phyloP scores from a whole-genome alignment of 2,113 vertebrate genomes.

The Alethe castanea region DNA sequence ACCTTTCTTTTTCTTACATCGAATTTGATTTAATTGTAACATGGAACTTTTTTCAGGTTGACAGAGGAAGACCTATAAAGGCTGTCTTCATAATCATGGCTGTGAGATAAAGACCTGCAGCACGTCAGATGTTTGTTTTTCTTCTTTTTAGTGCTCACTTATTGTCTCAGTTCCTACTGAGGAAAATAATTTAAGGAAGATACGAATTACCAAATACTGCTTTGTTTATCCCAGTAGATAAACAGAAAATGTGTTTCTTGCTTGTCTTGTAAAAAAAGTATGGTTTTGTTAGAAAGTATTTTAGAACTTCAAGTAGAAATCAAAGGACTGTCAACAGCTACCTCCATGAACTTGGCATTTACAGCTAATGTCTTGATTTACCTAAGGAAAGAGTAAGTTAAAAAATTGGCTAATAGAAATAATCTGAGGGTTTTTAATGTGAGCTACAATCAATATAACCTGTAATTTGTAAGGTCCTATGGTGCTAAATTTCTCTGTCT shows the following conservation, averaged over 20 bases:
- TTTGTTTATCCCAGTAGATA: not conserved
- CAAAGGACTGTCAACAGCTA: not conserved
- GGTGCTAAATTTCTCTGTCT: not conserved
- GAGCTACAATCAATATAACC: not conserved
- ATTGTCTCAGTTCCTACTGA: not conserved
- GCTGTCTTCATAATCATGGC: not conserved
- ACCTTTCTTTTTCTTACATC: not conserved
- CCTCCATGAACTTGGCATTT: not conserved
- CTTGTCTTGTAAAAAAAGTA: not conserved
- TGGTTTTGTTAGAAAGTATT: not conserved
- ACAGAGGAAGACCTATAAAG: not conserved
- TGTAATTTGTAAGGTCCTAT: not conserved
- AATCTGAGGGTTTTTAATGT: not conserved
- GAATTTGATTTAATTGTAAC: not conserved
- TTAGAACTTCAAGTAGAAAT: not conserved
- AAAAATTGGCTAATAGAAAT: not conserved
- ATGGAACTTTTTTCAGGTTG: not conserved
- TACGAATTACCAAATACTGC: not conserved
- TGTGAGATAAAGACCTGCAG: not conserved
- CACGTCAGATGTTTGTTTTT: not conserved
- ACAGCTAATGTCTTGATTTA: not conserved
- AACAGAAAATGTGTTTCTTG: not conserved
- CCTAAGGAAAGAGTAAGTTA: not conserved
- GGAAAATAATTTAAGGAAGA: not conserved
- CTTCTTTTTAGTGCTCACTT: not conserved